Percentiles rank a stretch among this genome's conserved stretches.
phyloP scores from a whole-genome alignment of 2,888 invertebrate species.

The Choreutis nemorana region DNA sequence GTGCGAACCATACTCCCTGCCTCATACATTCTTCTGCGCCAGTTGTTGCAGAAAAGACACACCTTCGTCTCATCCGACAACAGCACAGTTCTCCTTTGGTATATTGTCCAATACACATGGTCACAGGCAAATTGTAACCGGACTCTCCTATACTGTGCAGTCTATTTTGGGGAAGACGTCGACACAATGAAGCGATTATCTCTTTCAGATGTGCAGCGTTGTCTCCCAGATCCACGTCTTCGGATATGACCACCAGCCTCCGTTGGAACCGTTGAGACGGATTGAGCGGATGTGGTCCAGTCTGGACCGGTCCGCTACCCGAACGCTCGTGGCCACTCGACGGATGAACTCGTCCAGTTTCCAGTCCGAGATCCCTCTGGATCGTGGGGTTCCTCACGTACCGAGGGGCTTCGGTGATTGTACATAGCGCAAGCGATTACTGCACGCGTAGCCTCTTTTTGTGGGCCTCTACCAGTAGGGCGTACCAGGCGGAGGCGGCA shows the following conservation, averaged over 20 bases:
- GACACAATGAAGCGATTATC: constrained; percentile 5
- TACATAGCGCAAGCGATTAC: neutral
- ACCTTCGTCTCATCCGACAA: constrained; percentile 10
- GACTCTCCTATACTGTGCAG: constrained; percentile 8
- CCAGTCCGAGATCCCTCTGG: neutral
- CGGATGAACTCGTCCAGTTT: neutral
- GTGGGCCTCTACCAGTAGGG: neutral
- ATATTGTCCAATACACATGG: constrained; percentile 8
- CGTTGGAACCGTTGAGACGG: constrained; percentile 7
- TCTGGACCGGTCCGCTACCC: too few relatives aligned
- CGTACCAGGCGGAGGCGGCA: too few relatives aligned
- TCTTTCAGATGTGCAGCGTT: constrained; percentile 1
- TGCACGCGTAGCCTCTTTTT: neutral
- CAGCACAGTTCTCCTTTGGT: constrained; percentile 9
- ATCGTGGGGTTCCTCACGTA: neutral
- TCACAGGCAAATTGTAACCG: constrained; percentile 10
- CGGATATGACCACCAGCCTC: neutral
- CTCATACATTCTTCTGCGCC: constrained; percentile 11
- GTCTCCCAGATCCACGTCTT: neutral
- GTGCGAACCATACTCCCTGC: constrained; percentile 7
- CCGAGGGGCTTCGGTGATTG: neutral
- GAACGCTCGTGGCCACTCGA: too few relatives aligned
- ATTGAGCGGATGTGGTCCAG: too few relatives aligned
- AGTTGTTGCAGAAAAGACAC: constrained; percentile 11
- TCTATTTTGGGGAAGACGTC: constrained; percentile 8